Conservation (phyloP, 2,113 vertebrate genomes). For the Astur gentilis region DNA sequence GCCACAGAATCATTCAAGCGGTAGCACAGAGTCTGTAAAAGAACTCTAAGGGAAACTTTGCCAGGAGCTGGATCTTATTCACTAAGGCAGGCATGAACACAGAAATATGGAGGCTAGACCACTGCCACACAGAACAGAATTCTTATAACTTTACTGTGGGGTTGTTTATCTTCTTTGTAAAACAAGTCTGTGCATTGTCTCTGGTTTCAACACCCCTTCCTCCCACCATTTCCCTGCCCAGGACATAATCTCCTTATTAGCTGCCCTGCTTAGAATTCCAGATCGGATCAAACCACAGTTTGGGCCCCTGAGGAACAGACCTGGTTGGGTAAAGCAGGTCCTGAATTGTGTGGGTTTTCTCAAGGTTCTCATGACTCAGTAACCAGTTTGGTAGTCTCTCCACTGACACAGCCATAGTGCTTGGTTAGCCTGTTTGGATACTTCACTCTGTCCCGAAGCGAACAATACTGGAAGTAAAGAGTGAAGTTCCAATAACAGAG, state of each 20-base stretch:
- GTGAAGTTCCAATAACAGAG: background rate
- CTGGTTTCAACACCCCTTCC: background rate
- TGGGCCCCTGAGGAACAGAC: background rate
- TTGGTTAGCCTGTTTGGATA: background rate
- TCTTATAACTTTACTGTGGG: background rate
- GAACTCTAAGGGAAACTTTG: background rate
- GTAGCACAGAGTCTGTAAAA: background rate
- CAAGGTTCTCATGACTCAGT: background rate
- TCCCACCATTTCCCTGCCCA: background rate
- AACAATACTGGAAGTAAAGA: background rate
- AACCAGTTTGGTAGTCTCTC: background rate
- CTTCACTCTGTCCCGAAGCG: background rate
- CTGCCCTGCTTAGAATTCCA: constrained; percentile 51
- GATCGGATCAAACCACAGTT: background rate
- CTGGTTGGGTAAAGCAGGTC: background rate
- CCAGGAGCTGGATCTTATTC: background rate
- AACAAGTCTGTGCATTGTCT: background rate
- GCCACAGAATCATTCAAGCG: background rate
- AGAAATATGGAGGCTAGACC: background rate
- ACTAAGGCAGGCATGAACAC: background rate
- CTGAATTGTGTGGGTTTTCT: background rate
- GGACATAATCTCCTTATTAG: constrained; percentile 46
- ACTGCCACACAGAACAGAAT: background rate
- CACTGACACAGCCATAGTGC: background rate
- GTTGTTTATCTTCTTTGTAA: background rate